Evolutionary conservation across 2,797 vertebrate genomes (phyloP), one percentile per base, ranked within the genome.

Genomic region (Mus spretus): DNA sequence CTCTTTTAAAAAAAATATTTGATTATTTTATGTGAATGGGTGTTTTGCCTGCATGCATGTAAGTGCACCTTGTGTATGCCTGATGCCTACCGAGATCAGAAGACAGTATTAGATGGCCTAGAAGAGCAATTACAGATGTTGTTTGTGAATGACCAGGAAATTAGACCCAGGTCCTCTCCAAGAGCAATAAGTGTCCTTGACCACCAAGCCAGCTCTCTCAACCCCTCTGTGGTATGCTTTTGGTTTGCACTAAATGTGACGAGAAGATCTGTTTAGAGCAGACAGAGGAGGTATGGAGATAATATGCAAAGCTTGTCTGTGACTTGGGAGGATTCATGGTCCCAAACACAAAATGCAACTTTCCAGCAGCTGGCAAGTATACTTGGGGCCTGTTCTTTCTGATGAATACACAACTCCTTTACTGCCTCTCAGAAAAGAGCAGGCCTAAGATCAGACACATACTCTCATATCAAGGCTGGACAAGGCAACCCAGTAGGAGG

Each of bases 341-440:
- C 61, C 57, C 3, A 34, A 77, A 81, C 59, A n/a, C 90, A 77
- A 90, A 95, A n/a, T 40, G 19, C 0, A 40, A 0, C 0, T 89
- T 85, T 80, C 87, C 61, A 47, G 78, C 82, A 84, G 84, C 77
- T 87, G 91, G 93, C 85, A 92, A 81, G 47, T 40, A 8, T 20
- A 65, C 77, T 47, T 82, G 67, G 89, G 81, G 85, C 31, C 80
- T 65, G 86, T 20, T 40, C 72, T 75, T 40, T 44, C 20, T 11
- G 11, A 10, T 40, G 20, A 40, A 75, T 44, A 22, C 10, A 75
- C 72, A 24, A 11, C 72, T 3, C 11, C 20, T 40, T 74, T 37
- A 37, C 70, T 5, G 19, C 19, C 34, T 14, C 70, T 37, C 70
- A 72, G 17, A 37, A 10, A 72, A 72, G 70, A 72, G 17, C 70